Base-by-base conservation (phyloP, 2,888 invertebrate genomes). In the Agapostemon virescens region DNA sequence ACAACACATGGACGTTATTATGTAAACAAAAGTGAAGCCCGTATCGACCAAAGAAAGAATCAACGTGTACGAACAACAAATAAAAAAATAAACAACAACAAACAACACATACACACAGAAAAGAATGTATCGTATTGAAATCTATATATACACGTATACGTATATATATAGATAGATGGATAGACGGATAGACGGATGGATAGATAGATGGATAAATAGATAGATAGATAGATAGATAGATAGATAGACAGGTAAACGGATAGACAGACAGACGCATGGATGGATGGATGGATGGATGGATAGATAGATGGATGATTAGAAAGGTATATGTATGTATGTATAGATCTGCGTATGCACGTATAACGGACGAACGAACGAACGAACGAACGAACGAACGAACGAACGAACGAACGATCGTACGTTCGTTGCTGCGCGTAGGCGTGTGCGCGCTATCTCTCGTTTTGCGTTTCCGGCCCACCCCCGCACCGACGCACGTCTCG, bases 1-100 rank as follows among this genome's bases (percentile, higher is more conserved):
- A 92, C 92, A 92, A 92, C 92, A 92, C 92, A 92, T 92, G 92
- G 92, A 92, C 92, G 91, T 92, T 86, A 86, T 92, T 86, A 86
- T 71, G 74, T 84, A 33, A 87, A 87, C 81, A 86, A 61, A 61
- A 81, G 83, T 86, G 86, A 86, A 84, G 83, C 82, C 82, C 84
- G 85, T 86, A 82, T 83, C 84, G 84, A 84, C 84, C 79, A 83
- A 84, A 83, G 82, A 86, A 71, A 85, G 82, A 82, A 61, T 61
- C 33, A 33, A 61, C 33, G 33, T 61, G 33, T 61, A 61, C 40
- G 36, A 63, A 77, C 30, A 74, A 71, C 52, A 33, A 67, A 77
- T 70, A 82, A 49, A 75, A 63, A 30, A 33, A 33, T 58, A 30
- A 30, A 58, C 55, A 26, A 58, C 55, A 55, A 58, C n/a, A 77